phyloP scores from a whole-genome alignment of 2,113 vertebrate genomes.

The Pterophyllum scalare region DNA sequence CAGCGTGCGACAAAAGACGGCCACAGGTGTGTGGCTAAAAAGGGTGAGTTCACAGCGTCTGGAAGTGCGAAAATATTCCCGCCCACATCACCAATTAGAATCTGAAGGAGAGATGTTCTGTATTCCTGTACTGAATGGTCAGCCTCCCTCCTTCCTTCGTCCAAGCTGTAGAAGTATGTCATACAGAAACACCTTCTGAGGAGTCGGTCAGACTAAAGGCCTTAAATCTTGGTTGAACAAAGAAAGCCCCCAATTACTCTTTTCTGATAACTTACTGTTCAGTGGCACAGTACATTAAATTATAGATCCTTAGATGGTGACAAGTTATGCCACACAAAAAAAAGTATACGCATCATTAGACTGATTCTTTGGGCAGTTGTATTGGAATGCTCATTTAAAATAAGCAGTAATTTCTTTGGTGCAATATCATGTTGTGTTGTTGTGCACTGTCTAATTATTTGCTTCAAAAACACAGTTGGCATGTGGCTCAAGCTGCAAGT shows the following conservation, averaged over 20 bases:
- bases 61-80: constrained; percentile 8
- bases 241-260: constrained; percentile 2
- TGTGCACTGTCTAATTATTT: neutral
- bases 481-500: neutral
- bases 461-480: neutral
- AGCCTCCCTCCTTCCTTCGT: neutral
- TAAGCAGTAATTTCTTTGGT: neutral
- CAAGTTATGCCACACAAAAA: neutral
- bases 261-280: neutral
- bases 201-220: neutral
- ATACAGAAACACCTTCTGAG: neutral
- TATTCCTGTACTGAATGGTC: neutral
- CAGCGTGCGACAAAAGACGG: neutral
- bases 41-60: neutral
- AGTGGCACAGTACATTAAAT: neutral
- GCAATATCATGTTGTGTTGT: neutral
- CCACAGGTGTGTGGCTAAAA: constrained; percentile 6
- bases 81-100: neutral
- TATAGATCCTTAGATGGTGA: neutral
- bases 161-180: neutral
- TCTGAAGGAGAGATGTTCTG: neutral
- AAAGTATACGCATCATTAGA: neutral
- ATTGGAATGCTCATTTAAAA: neutral
- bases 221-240: neutral
- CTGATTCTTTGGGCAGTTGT: neutral